These are phyloP conservation scores for Sclerurus mexicanus DNA, from an alignment of 2,113 vertebrate genomes.

Conservation along the genomic window DNA sequence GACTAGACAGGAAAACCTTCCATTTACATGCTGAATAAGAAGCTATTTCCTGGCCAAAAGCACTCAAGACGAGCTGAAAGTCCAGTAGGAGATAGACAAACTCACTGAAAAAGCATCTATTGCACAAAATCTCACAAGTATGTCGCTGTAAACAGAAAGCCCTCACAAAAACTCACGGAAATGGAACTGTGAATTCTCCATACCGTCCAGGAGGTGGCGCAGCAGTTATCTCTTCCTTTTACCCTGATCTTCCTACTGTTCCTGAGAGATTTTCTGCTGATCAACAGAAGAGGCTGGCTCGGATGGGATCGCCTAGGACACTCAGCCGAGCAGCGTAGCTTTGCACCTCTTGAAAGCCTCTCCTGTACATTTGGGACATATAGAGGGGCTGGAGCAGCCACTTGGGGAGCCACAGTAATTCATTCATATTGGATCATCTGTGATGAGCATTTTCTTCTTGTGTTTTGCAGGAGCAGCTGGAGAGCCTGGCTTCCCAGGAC, in stretches of 20 bases:
- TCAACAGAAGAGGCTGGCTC: not conserved
- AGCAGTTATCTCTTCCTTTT: not conserved
- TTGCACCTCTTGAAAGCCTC: not conserved
- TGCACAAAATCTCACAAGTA: not conserved
- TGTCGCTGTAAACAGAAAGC: not conserved
- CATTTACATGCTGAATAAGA: not conserved
- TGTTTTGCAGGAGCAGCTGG: not conserved
- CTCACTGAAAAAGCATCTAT: not conserved
- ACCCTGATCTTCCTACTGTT: not conserved
- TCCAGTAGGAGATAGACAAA: not conserved
- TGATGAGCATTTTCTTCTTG: not conserved
- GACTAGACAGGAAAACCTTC: not conserved
- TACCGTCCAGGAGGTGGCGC: not conserved
- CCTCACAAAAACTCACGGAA: not conserved
- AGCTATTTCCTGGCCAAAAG: not conserved
- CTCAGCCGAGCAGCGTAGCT: not conserved
- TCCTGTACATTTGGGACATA: not conserved
- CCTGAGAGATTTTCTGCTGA: not conserved
- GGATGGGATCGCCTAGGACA: not conserved
- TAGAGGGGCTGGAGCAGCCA: not conserved
- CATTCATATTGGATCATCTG: not conserved
- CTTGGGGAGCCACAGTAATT: not conserved
- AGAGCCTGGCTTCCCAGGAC: not conserved
- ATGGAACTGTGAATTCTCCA: not conserved
- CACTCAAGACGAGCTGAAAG: not conserved